phyloP scores from a whole-genome alignment of 2,888 invertebrate genomes.

The Axea sp. region DNA sequence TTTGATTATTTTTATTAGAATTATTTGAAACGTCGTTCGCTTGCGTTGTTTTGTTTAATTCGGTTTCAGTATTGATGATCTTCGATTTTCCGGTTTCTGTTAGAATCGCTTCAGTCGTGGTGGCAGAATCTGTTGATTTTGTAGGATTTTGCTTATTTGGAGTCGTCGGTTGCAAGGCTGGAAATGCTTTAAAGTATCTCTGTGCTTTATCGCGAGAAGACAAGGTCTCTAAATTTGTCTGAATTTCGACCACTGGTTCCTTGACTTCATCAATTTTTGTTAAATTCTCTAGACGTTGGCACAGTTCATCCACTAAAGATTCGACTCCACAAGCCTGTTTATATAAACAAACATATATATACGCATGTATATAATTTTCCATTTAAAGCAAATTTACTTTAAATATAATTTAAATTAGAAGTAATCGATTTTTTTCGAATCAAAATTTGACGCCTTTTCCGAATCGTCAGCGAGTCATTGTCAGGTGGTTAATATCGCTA shows the following conservation, averaged over 20 bases:
- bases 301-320: conserved; percentile 90
- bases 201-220: conserved; percentile 85
- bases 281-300: conserved; percentile 87
- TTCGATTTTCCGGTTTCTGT: conserved; percentile 47
- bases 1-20: conserved; percentile 67
- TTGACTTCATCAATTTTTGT: conserved; percentile 78
- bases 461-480: too few relatives aligned
- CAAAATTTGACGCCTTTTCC: too few relatives aligned
- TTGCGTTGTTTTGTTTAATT: conserved; percentile 52
- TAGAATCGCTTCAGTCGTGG: conserved; percentile 22
- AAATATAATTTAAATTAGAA: too few relatives aligned
- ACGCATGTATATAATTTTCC: too few relatives aligned
- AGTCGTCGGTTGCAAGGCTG: conserved; percentile 81
- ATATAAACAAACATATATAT: conserved; percentile 50
- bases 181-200: conserved; percentile 89
- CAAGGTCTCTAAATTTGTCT: conserved; percentile 80
- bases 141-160: conserved; percentile 68
- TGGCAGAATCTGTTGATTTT: conserved; percentile 48
- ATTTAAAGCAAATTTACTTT: too few relatives aligned
- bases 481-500: too few relatives aligned
- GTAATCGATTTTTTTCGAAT: too few relatives aligned
- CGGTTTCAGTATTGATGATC: conserved; percentile 44
- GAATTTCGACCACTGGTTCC: conserved; percentile 65
- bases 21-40: conserved; percentile 65
- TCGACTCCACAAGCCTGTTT: conserved; percentile 88